phyloP scores from a whole-genome alignment of 2,113 vertebrate species.

The Pterophyllum scalare region DNA sequence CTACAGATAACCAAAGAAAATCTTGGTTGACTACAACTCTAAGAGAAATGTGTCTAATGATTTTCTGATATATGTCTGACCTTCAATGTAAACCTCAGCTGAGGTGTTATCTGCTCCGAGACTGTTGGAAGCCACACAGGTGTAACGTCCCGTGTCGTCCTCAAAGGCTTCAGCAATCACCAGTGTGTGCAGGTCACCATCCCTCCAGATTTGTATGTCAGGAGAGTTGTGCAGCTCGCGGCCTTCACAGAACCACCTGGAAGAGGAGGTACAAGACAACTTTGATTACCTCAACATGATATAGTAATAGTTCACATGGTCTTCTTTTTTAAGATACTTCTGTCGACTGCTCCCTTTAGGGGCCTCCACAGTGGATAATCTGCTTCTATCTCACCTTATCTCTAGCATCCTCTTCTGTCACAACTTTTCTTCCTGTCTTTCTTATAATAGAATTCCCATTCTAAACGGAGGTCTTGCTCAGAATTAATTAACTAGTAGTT shows the following conservation, averaged over 20 bases:
- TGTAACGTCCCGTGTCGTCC: slow-evolving; percentile 98
- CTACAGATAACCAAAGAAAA: not conserved
- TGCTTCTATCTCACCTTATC: not conserved
- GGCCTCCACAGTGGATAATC: not conserved
- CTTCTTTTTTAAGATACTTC: too few relatives aligned
- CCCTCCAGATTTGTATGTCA: slow-evolving; percentile 91
- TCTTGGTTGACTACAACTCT: not conserved
- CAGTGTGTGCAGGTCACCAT: slow-evolving; percentile 88
- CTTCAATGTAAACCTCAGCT: slow-evolving; percentile 98
- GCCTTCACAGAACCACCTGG: slow-evolving; percentile 99
- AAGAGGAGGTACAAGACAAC: not conserved
- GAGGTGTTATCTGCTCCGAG: slow-evolving; percentile 93
- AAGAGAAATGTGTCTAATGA: not conserved
- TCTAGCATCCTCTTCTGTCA: not conserved
- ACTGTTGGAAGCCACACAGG: slow-evolving; percentile 93
- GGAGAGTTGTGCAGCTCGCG: slow-evolving; percentile 91
- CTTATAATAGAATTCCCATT: not conserved
- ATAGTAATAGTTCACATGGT: not conserved
- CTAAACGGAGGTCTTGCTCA: not conserved
- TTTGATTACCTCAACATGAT: not conserved
- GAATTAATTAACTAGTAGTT: not conserved
- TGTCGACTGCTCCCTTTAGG: not conserved
- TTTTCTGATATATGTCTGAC: slow-evolving; percentile 70
- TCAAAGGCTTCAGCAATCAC: slow-evolving; percentile 96
- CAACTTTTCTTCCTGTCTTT: not conserved